A percentile compares a stretch with the other conserved stretches of the same genome.
These are phyloP conservation scores for Sphaerophoria taeniata DNA, from an alignment of 2,888 invertebrate genomes.

Conservation along the genomic window DNA sequence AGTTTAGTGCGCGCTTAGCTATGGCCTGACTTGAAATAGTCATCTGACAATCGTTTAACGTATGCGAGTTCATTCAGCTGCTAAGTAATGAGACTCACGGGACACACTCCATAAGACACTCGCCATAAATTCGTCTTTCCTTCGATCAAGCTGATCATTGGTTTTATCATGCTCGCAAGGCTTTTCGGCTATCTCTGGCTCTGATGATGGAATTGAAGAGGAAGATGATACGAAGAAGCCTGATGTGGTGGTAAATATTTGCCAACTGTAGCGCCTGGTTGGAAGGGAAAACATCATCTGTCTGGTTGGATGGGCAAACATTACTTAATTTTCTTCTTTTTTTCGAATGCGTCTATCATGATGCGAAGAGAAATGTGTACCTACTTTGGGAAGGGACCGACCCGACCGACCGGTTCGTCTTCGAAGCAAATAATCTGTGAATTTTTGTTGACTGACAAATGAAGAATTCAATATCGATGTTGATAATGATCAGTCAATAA, in stretches of 20 bases:
- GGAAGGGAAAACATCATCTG: slow-evolving; percentile 46
- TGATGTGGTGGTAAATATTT: slow-evolving; percentile 35
- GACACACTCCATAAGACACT: slow-evolving; percentile 22
- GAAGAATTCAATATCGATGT: slow-evolving; percentile 25
- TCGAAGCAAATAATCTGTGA: slow-evolving; percentile 34
- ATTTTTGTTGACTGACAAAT: slow-evolving; percentile 47
- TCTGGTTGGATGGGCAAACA: slow-evolving; percentile 46
- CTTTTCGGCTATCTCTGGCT: not conserved
- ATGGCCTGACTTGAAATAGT: slow-evolving; percentile 13
- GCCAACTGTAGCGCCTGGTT: slow-evolving; percentile 65
- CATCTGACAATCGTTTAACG: slow-evolving; percentile 30
- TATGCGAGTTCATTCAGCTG: slow-evolving; percentile 55
- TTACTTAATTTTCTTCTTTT: slow-evolving; percentile 50
- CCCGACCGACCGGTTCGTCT: slow-evolving; percentile 8
- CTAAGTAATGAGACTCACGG: slow-evolving; percentile 25
- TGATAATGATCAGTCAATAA: slow-evolving; percentile 20
- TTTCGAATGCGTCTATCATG: slow-evolving; percentile 30
- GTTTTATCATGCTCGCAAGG: slow-evolving; percentile 21
- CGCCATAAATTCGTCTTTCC: slow-evolving; percentile 22
- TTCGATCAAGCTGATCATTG: slow-evolving; percentile 61
- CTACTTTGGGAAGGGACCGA: slow-evolving; percentile 16
- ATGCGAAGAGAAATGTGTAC: slow-evolving; percentile 28
- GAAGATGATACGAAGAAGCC: slow-evolving; percentile 26
- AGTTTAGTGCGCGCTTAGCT: slow-evolving; percentile 6
- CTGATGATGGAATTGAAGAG: not conserved